phyloP scores from a whole-genome alignment of 1,140 invertebrate genomes.

The Tribolium castaneum region DNA sequence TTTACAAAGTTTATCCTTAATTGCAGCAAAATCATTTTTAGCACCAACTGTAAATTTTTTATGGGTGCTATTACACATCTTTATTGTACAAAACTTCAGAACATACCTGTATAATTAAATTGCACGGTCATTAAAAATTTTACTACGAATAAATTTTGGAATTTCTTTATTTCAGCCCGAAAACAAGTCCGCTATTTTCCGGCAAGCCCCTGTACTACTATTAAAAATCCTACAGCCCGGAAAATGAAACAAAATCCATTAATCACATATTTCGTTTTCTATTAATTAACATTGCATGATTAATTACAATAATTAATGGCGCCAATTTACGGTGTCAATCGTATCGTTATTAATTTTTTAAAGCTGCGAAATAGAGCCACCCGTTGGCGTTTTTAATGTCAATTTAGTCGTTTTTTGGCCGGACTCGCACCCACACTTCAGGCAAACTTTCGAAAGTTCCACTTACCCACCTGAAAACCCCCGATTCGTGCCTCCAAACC shows the following conservation, averaged over 20 bases:
- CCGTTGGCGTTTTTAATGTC: neutral
- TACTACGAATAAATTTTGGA: slow-evolving; percentile 6
- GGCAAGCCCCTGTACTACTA: neutral
- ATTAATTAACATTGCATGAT: slow-evolving; percentile 35
- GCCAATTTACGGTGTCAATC: slow-evolving; percentile 25
- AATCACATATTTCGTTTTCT: slow-evolving; percentile 34
- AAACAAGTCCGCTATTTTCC: slow-evolving; percentile 6
- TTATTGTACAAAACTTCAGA: slow-evolving; percentile 21
- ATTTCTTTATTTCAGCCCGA: slow-evolving; percentile 4
- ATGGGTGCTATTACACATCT: slow-evolving; percentile 17
- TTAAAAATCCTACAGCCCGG: slow-evolving; percentile 19
- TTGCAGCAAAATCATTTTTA: slow-evolving; percentile 35
- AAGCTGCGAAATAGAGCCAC: neutral
- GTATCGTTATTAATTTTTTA: slow-evolving; percentile 10
- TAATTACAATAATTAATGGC: slow-evolving; percentile 33
- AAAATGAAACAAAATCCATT: slow-evolving; percentile 32
- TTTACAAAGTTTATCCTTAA: slow-evolving; percentile 29
- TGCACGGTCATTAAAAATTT: slow-evolving; percentile 19
- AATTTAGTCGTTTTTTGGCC: neutral
- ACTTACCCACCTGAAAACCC: neutral
- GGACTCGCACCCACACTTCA: neutral
- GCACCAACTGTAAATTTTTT: slow-evolving; percentile 13
- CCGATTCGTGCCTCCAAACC: neutral
- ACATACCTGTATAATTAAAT: slow-evolving; percentile 27
- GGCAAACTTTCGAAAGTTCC: neutral